A percentile compares a stretch with the other conserved stretches of the same genome.
Evolutionary conservation across 1,140 invertebrate species (phyloP).

Genomic region (Drosophila saltans): DNA sequence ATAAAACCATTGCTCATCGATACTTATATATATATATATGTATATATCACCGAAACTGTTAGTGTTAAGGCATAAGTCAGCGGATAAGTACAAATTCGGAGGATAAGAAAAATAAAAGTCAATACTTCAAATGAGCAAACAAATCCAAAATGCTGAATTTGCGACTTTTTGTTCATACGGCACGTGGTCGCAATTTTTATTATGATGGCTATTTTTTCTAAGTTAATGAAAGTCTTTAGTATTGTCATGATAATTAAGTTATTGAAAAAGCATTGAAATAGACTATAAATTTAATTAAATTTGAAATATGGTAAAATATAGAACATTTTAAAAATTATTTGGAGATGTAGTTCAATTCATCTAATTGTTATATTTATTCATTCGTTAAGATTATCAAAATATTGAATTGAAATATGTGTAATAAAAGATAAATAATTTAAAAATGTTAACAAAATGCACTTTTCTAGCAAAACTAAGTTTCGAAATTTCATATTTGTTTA

Average conservation of each 20-base stretch:
- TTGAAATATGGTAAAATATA: too few relatives aligned
- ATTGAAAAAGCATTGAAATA: too few relatives aligned
- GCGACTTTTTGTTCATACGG: slow-evolving; percentile 14
- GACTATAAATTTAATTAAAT: too few relatives aligned
- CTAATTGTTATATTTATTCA: too few relatives aligned
- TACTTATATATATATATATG: slow-evolving; percentile 12
- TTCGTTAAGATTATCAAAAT: too few relatives aligned
- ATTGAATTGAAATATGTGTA: too few relatives aligned
- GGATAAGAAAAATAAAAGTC: slow-evolving; percentile 38
- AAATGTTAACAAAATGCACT: too few relatives aligned
- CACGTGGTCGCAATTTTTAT: slow-evolving; percentile 13
- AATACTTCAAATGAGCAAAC: slow-evolving; percentile 57
- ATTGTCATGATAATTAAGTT: background rate
- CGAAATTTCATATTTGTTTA: too few relatives aligned
- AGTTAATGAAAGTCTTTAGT: background rate
- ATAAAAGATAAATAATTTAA: too few relatives aligned
- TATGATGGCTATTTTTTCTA: background rate
- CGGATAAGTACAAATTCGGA: slow-evolving; percentile 36
- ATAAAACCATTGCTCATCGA: background rate
- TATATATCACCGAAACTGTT: background rate
- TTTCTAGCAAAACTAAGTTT: too few relatives aligned
- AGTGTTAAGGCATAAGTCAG: slow-evolving; percentile 23
- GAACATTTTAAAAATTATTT: too few relatives aligned
- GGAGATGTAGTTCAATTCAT: too few relatives aligned
- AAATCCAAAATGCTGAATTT: slow-evolving; percentile 56